Evolutionary conservation across 2,113 vertebrate genomes (phyloP), one percentile per base, ranked within the genome.

Genomic region (Pagrus major): DNA sequence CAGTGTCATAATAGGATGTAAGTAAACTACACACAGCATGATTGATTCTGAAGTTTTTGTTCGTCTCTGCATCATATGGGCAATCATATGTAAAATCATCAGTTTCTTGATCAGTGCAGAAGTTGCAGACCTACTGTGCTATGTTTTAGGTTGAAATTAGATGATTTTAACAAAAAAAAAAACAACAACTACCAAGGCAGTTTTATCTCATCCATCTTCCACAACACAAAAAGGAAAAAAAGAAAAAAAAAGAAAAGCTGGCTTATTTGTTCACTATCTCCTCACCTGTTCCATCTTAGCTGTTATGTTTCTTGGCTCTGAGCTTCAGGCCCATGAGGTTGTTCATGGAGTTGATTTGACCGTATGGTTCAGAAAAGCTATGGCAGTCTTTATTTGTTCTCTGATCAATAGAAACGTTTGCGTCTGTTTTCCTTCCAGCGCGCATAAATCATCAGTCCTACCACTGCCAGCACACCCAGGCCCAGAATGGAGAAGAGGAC

Each of bases 331-430:
- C 58, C 69, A 16, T 3, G 6, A 39, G 31, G 58, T 41, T 29
- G 60, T 67, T 56, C 33, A 25, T 56, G 70, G 25, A 31, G 63
- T 74, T 71, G 33, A 18, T 47, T 74, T 0, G 18, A 68, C 64
- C 51, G 49, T 41, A 49, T 39, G 16, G 10, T 81, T 79, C 12
- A 52, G 73, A 75, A 67, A 72, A 72, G 44, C 82, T 89, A 63
- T 39, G 35, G 72, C 64, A 72, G 83, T n/a, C n/a, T n/a, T n/a
- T n/a, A 0, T 2, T 11, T 1, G 46, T 6, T n/a, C 39, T 56
- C n/a, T 47, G 25, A 49, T 99, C 95, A 99, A 61, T 98, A 99
- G 93, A 99, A 99, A n/a, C 96, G 97, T 18, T 99, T 99, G 71
- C 97, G 94, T 84, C 95, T 96, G 92, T 97, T 96, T 55, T 98